Conservation (phyloP, 1,140 invertebrate genomes). For the Telenomus remus region DNA sequence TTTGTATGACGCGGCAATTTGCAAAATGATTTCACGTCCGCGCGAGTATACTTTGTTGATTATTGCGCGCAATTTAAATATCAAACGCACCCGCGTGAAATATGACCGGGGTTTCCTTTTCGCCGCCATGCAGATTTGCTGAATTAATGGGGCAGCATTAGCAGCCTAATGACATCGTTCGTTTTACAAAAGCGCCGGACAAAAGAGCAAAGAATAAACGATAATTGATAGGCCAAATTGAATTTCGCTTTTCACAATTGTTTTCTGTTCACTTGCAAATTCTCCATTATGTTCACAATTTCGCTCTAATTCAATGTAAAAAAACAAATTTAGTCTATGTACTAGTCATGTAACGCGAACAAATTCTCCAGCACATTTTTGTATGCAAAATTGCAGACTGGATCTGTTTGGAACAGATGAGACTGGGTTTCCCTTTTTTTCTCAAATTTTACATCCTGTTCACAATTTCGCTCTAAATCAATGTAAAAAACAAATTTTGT, state of each 20-base stretch:
- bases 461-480: too few species aligned
- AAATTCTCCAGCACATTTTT: too few species aligned
- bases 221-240: neutral
- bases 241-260: neutral
- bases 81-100: conserved; percentile 2
- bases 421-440: too few species aligned
- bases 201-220: conserved; percentile 4
- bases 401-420: too few species aligned
- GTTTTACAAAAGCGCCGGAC: conserved; percentile 14
- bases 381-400: too few species aligned
- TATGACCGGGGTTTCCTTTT: conserved; percentile 2
- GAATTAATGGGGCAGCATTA: conserved; percentile 21
- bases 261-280: too few species aligned
- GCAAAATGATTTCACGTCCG: conserved; percentile 11
- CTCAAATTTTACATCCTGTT: too few species aligned
- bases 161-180: conserved; percentile 19
- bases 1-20: conserved; percentile 1
- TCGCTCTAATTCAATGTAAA: too few species aligned
- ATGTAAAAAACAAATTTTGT: too few species aligned
- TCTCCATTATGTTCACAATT: too few species aligned
- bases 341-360: too few species aligned
- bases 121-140: conserved; percentile 5
- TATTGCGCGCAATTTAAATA: conserved; percentile 8
- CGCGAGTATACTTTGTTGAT: conserved; percentile 6
- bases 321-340: too few species aligned